Evolutionary conservation across 2,888 invertebrate species (phyloP).

Genomic region (Drosophila colorata): DNA sequence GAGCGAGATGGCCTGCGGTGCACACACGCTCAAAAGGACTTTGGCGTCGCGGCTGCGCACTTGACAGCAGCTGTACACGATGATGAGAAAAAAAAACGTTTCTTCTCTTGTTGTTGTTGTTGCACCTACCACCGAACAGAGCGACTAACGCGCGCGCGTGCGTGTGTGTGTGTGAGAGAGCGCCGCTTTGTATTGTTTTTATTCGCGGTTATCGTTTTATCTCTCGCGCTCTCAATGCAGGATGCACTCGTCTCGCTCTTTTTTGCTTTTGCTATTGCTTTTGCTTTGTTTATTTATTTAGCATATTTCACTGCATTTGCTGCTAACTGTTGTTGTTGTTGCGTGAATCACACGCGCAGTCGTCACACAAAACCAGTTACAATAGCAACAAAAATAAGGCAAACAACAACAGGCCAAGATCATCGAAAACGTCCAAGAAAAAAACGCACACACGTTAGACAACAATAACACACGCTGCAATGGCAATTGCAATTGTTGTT

Average conservation of each 20-base stretch:
- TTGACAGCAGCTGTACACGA: conserved; percentile 73
- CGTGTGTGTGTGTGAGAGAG: conserved; percentile 23
- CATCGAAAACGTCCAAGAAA: conserved; percentile 61
- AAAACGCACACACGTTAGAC: conserved; percentile 57
- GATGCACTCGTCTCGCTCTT: conserved; percentile 47
- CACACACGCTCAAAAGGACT: conserved; percentile 55
- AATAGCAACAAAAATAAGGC: conserved; percentile 48
- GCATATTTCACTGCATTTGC: conserved; percentile 58
- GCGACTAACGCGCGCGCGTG: conserved; percentile 39
- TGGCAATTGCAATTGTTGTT: conserved; percentile 36
- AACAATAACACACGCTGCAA: conserved; percentile 54
- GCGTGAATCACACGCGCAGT: conserved; percentile 70
- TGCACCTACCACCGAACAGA: conserved; percentile 47
- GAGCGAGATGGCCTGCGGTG: conserved; percentile 55
- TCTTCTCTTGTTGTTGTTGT: conserved; percentile 17
- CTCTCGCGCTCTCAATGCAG: conserved; percentile 47
- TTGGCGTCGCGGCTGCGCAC: conserved; percentile 63
- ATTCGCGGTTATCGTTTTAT: conserved; percentile 46
- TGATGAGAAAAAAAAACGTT: conserved; percentile 32
- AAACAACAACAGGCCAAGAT: conserved; percentile 71
- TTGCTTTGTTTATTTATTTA: conserved; percentile 57
- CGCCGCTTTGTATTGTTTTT: conserved; percentile 43
- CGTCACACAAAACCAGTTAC: conserved; percentile 68
- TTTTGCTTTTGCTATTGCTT: conserved; percentile 38
- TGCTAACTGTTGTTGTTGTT: conserved; percentile 42